phyloP scores from a whole-genome alignment of 2,797 vertebrate genomes.

The Amblyopsis hoosieri region DNA sequence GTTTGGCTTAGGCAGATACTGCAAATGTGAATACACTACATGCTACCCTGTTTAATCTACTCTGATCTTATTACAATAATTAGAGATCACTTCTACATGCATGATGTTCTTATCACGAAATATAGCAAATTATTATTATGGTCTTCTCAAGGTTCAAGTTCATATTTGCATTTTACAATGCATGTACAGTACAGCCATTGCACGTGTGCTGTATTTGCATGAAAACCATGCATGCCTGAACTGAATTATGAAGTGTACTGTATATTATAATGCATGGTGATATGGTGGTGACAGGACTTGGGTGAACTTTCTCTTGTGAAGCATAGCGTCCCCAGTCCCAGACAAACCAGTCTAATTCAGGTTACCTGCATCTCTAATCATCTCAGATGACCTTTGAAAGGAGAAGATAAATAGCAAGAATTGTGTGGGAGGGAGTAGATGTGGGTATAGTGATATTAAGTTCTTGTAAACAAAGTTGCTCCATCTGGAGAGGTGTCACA shows the following conservation, averaged over 20 bases:
- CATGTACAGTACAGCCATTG: too few species aligned
- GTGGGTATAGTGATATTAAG: slow-evolving; percentile 87
- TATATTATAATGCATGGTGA: background rate
- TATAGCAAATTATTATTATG: background rate
- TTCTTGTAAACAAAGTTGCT: slow-evolving; percentile 81
- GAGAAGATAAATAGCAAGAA: slow-evolving; percentile 79
- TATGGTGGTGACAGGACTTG: slow-evolving; percentile 17
- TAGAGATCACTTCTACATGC: background rate
- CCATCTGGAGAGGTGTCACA: slow-evolving; percentile 64
- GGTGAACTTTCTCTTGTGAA: slow-evolving; percentile 44
- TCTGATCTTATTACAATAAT: background rate
- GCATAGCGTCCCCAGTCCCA: slow-evolving; percentile 35
- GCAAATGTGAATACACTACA: background rate
- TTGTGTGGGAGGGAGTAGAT: slow-evolving; percentile 88
- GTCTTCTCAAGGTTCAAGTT: too few species aligned
- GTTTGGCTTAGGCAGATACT: background rate
- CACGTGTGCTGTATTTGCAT: too few species aligned
- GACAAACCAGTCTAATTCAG: slow-evolving; percentile 54
- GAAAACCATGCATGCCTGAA: too few species aligned
- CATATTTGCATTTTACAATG: too few species aligned
- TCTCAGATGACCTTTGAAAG: slow-evolving; percentile 90
- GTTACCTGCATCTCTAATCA: slow-evolving; percentile 77
- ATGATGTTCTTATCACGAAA: background rate
- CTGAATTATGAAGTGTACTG: background rate
- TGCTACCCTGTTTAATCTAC: background rate